Evolutionary conservation across 2,797 vertebrate genomes (phyloP).

Genomic region (Emys orbicularis): DNA sequence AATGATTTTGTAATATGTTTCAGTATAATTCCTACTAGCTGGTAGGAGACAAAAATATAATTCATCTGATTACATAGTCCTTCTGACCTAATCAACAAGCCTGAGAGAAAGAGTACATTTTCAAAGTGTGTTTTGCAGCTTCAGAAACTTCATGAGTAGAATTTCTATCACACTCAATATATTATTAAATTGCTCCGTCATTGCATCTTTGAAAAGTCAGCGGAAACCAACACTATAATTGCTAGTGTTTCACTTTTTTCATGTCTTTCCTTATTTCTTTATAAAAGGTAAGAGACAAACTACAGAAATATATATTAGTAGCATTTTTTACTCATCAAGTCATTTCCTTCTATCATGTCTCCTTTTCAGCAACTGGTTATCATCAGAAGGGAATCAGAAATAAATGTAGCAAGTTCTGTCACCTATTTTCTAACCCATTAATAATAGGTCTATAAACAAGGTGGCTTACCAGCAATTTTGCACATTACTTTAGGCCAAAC

Average conservation of each 20-base stretch:
- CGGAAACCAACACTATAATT: not conserved
- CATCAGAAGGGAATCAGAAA: not conserved
- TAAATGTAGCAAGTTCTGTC: not conserved
- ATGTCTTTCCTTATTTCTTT: not conserved
- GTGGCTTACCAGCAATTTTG: not conserved
- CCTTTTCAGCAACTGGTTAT: not conserved
- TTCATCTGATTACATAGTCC: conserved; percentile 6
- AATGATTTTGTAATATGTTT: not conserved
- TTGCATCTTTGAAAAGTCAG: not conserved
- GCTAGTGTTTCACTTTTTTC: not conserved
- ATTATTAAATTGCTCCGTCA: not conserved
- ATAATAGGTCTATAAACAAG: conserved; percentile 25
- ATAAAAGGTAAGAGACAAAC: not conserved
- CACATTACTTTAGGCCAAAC: not conserved
- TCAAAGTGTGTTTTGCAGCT: conserved; percentile 15
- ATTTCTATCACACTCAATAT: not conserved
- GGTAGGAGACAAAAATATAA: conserved; percentile 33
- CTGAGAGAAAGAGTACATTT: conserved; percentile 9
- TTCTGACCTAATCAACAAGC: not conserved
- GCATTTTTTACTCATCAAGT: not conserved
- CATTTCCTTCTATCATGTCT: not conserved
- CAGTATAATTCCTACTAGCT: conserved; percentile 6
- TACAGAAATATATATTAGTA: not conserved
- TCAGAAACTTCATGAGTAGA: conserved; percentile 22
- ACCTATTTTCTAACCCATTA: not conserved